Evolutionary conservation across 92 coral and sea anemone genomes (phyloP).

Genomic region (Hydrozoanthus gracilis): DNA sequence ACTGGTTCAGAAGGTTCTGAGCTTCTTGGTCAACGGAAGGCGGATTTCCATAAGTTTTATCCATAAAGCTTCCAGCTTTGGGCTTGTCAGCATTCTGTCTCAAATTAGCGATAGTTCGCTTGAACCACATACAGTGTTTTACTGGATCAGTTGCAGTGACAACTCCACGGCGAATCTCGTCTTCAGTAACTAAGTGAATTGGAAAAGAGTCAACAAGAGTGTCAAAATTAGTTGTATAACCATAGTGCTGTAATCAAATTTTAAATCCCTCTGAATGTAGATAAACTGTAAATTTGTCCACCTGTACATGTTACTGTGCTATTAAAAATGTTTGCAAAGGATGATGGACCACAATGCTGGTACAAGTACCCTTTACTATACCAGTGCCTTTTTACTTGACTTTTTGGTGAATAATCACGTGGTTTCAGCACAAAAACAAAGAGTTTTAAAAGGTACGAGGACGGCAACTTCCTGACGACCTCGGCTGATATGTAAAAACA

Average conservation of each 20-base stretch:
- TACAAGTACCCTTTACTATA: too few relatives aligned
- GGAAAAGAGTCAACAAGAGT: background rate
- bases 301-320: too few relatives aligned
- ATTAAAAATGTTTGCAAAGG: too few relatives aligned
- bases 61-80: conserved; percentile 89
- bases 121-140: conserved; percentile 96
- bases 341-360: too few relatives aligned
- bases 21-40: conserved; percentile 79
- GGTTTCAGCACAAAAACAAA: too few relatives aligned
- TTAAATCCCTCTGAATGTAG: too few relatives aligned
- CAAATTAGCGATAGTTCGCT: conserved; percentile 79
- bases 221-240: background rate
- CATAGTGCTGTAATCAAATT: background rate
- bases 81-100: conserved; percentile 56
- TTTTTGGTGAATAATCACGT: too few relatives aligned
- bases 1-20: conserved; percentile 61
- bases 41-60: conserved; percentile 84
- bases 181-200: conserved; percentile 84
- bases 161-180: conserved; percentile 95
- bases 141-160: conserved; percentile 71
- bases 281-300: too few relatives aligned
- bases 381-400: too few relatives aligned
- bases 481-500: too few relatives aligned
- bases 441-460: too few relatives aligned
- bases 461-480: too few relatives aligned